Evolutionary conservation across 2,797 vertebrate species (phyloP), one percentile per base, ranked within the genome.

Genomic region (Enteromius argenteus): DNA sequence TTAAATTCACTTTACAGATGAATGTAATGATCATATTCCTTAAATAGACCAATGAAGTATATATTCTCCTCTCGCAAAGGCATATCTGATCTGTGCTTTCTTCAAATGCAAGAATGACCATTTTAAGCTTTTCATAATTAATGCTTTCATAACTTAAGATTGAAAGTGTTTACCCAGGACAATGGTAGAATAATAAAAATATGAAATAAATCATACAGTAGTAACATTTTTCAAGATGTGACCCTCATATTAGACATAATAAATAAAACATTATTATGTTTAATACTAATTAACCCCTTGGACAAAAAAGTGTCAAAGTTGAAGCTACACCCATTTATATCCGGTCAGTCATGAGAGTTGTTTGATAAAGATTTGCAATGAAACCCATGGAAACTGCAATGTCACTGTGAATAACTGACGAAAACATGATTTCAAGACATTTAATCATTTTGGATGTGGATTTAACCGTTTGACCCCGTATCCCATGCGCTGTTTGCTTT

Each of bases 391-490:
- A 69, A 58, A 69, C 46, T 62, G 35, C 58, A 32, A 64, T 79
- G 86, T 71, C 78, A 53, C 23, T 58, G 17, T 56, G 78, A 11
- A 78, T 37, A 72, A 84, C 74, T 69, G 69, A 73, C 17, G 30
- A 84, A 82, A 80, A 72, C 67, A 71, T 37, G 76, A 81, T 89
- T 82, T 87, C 39, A 74, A 71, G 66, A 53, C 78, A 68, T 73
- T 90, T 87, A 87, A 82, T 80, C 81, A 79, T 74, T 80, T 42
- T 83, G 85, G 80, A 81, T 89, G 79, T 83, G 82, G 79, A 80
- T 86, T 87, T 87, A 84, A 86, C 83, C 79, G 6, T 80, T 74
- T 77, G 53, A 83, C 76, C 75, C 73, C 74, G 60, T 56, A 80
- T 74, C 71, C 71, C 67, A 67, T 64, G 44, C 4, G 3, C 58